A percentile compares a stretch with the other conserved stretches of the same genome.
These are phyloP conservation scores for Nothobranchius kuhntae DNA, from an alignment of 2,113 vertebrate genomes.

Conservation along the genomic window DNA sequence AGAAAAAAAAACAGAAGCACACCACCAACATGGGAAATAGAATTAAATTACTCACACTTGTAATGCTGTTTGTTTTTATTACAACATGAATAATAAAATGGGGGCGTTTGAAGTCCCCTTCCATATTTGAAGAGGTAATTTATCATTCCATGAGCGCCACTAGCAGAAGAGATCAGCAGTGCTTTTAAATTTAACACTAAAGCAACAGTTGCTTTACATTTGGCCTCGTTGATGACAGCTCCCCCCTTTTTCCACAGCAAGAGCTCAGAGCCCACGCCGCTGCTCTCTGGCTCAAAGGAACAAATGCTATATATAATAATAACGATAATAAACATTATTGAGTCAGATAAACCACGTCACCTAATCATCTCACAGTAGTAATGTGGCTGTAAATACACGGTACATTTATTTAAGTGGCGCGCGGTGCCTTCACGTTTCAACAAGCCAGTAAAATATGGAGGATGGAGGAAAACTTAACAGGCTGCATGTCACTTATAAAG, in stretches of 20 bases:
- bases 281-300: conserved; percentile 53
- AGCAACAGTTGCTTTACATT: conserved; percentile 72
- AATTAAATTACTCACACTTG: neutral
- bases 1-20: neutral
- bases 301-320: neutral
- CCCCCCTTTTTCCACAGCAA: conserved; percentile 58
- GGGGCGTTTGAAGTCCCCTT: neutral
- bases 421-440: conserved; percentile 65
- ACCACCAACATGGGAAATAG: neutral
- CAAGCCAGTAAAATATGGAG: conserved; percentile 73
- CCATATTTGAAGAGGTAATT: conserved; percentile 14
- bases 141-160: conserved; percentile 17
- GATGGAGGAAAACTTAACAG: conserved; percentile 61
- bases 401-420: conserved; percentile 57
- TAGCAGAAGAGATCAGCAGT: conserved; percentile 2
- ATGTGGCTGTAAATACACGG: conserved; percentile 49
- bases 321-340: conserved; percentile 65
- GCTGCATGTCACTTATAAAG: conserved; percentile 69
- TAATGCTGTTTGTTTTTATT: conserved; percentile 15
- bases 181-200: conserved; percentile 29
- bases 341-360: conserved; percentile 83
- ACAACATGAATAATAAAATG: conserved; percentile 1
- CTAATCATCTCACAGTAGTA: conserved; percentile 76
- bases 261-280: conserved; percentile 72
- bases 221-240: conserved; percentile 55